Evolutionary conservation across 2,797 vertebrate species (phyloP).

Genomic region (Podarcis siculus): DNA sequence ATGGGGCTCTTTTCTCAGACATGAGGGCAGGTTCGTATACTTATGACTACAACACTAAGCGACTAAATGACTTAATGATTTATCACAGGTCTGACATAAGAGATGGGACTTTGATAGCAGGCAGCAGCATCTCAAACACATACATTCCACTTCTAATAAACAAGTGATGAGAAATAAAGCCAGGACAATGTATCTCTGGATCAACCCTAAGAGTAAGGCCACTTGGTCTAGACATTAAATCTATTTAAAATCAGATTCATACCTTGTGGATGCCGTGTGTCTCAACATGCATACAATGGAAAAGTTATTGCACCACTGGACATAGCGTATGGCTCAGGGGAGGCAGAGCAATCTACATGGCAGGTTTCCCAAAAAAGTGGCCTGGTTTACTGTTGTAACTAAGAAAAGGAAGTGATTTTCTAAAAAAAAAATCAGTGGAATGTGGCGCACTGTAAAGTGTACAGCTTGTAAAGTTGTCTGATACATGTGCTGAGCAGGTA

Average conservation of each 20-base stretch:
- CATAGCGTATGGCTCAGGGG: slow-evolving; percentile 1
- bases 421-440: no score
- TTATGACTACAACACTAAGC: not conserved
- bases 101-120: not conserved
- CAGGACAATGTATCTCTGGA: not conserved
- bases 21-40: not conserved
- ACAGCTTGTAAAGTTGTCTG: not conserved
- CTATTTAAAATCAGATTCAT: slow-evolving; percentile 10
- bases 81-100: not conserved
- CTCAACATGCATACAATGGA: not conserved
- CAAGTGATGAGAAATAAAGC: not conserved
- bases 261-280: not conserved
- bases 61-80: not conserved
- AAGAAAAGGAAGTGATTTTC: not conserved
- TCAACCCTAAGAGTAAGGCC: not conserved
- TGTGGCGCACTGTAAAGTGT: not conserved
- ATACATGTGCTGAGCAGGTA: not conserved
- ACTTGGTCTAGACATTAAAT: not conserved
- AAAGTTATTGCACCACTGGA: not conserved
- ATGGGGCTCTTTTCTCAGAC: slow-evolving; percentile 16
- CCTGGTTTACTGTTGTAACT: not conserved
- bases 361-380: not conserved
- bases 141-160: not conserved
- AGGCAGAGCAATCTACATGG: accelerated
- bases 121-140: not conserved